These are phyloP conservation scores for Coluber constrictor DNA, from an alignment of 2,797 vertebrate species.

Conservation along the genomic window DNA sequence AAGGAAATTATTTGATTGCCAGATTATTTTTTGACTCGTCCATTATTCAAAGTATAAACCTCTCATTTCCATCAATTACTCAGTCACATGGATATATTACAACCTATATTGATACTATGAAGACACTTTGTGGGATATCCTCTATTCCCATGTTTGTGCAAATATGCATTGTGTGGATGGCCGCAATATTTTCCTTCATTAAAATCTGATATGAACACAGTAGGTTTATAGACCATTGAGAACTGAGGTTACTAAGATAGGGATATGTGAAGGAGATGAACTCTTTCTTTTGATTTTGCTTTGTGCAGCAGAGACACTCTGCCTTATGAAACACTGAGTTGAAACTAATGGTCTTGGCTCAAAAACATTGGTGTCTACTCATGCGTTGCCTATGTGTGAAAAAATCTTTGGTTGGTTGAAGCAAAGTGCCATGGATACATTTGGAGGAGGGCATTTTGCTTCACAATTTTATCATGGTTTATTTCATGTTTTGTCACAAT, in stretches of 20 bases:
- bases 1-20: neutral
- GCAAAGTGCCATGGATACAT: neutral
- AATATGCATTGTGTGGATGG: neutral
- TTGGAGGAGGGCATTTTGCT: neutral
- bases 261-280: neutral
- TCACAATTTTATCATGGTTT: neutral
- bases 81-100: neutral
- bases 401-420: neutral
- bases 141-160: neutral
- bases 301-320: neutral
- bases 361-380: neutral
- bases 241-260: neutral
- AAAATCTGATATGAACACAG: neutral
- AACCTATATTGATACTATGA: neutral
- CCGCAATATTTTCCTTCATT: neutral
- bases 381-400: neutral
- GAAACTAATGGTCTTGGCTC: neutral
- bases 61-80: neutral
- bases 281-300: neutral
- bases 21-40: neutral
- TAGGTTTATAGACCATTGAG: neutral
- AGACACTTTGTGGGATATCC: neutral
- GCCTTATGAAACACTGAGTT: neutral
- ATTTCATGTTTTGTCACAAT: neutral
- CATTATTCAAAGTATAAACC: neutral